Evolutionary conservation across 2,797 vertebrate species (phyloP).

Genomic region (Eptatretus atami): DNA sequence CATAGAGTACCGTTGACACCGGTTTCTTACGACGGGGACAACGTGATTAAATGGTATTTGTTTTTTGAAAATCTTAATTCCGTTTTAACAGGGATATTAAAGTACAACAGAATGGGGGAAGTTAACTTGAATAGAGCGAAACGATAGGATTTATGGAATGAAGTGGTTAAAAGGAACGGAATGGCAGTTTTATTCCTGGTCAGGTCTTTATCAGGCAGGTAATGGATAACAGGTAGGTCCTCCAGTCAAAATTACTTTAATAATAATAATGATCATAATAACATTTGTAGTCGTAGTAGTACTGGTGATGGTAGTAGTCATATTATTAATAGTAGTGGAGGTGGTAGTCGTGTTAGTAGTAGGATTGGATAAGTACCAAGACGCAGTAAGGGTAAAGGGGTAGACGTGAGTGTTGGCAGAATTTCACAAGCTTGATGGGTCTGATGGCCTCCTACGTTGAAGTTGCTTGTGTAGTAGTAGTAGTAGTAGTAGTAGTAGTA

Average conservation of each 20-base stretch:
- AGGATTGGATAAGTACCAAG: not conserved
- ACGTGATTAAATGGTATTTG: too few relatives aligned
- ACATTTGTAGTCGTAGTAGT: not conserved
- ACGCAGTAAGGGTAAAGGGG: not conserved
- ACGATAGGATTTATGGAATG: too few relatives aligned
- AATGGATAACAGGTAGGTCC: too few relatives aligned
- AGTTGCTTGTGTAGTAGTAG: not conserved
- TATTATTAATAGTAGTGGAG: not conserved
- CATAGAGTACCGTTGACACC: too few relatives aligned
- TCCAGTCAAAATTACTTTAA: not conserved
- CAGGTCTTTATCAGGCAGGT: too few relatives aligned
- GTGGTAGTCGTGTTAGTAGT: slow-evolving; percentile 1
- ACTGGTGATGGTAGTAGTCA: not conserved
- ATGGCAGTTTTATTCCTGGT: too few relatives aligned
- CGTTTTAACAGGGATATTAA: too few relatives aligned
- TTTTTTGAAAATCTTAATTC: too few relatives aligned
- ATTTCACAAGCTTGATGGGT: not conserved
- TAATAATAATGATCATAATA: not conserved
- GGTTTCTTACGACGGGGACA: too few relatives aligned
- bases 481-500: slow-evolving; percentile 1
- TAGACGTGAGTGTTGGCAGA: not conserved
- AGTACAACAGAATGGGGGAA: too few relatives aligned
- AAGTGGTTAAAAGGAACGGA: too few relatives aligned
- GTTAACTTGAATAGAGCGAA: too few relatives aligned
- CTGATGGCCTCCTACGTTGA: not conserved